These are phyloP conservation scores for Ficedula albicollis DNA, from an alignment of 2,797 vertebrate genomes.

Conservation along the genomic window DNA sequence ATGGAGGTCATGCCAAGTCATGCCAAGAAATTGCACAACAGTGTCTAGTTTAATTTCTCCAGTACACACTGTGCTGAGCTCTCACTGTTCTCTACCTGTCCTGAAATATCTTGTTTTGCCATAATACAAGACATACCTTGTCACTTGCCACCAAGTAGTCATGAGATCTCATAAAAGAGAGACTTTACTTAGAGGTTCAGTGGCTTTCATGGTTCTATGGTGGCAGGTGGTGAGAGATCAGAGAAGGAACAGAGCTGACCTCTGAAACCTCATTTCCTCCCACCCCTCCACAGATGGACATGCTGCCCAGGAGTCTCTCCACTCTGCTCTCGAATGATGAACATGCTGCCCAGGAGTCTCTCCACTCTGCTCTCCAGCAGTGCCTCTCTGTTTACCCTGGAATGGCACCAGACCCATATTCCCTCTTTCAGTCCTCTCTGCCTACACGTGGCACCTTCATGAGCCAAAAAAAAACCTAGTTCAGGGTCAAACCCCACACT, in stretches of 20 bases:
- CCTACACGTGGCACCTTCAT: background rate
- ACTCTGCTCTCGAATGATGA: background rate
- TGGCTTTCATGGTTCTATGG: background rate
- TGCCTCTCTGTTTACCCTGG: background rate
- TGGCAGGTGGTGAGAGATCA: background rate
- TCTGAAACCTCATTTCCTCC: background rate
- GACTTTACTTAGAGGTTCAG: background rate
- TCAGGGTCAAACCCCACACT: background rate
- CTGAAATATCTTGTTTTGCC: background rate
- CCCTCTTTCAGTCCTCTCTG: background rate
- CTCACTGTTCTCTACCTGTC: background rate
- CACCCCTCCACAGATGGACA: background rate
- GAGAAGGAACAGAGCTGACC: background rate
- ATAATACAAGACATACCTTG: background rate
- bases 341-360: fast-evolving
- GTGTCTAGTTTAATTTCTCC: background rate
- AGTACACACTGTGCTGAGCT: background rate
- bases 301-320: fast-evolving
- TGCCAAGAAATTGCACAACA: slow-evolving; percentile 41
- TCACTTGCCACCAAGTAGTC: background rate
- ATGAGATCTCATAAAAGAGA: background rate
- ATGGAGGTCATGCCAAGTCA: slow-evolving; percentile 35
- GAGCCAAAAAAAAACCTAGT: background rate
- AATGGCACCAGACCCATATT: background rate
- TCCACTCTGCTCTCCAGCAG: background rate